These are phyloP conservation scores for Silvanus unidentatus DNA, from an alignment of 2,888 invertebrate species.

Conservation along the genomic window DNA sequence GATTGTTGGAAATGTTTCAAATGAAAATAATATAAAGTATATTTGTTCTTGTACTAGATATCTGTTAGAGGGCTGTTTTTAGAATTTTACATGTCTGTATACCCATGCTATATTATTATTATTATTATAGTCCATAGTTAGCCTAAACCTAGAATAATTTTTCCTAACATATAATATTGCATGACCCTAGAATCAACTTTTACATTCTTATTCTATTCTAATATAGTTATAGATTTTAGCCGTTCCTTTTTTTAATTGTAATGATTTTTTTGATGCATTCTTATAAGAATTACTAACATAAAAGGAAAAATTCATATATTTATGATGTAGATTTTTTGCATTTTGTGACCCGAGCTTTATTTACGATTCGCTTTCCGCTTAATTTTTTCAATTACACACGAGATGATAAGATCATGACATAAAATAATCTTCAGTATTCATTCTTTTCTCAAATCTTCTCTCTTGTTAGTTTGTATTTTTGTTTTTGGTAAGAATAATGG, in stretches of 20 bases:
- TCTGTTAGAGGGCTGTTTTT: background rate
- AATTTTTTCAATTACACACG: slow-evolving; percentile 14
- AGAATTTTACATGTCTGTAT: slow-evolving; percentile 28
- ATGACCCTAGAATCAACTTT: slow-evolving; percentile 43
- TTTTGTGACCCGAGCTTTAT: slow-evolving; percentile 18
- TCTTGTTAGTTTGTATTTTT: slow-evolving; percentile 21
- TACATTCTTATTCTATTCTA: slow-evolving; percentile 39
- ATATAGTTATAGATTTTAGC: slow-evolving; percentile 43
- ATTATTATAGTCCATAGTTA: slow-evolving; percentile 44
- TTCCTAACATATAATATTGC: slow-evolving; percentile 45
- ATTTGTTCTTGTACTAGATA: slow-evolving; percentile 6
- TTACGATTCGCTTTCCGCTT: slow-evolving; percentile 25
- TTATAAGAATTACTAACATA: too few species aligned
- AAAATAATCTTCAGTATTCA: slow-evolving; percentile 20
- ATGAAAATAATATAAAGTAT: too few species aligned
- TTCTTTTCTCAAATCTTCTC: slow-evolving; percentile 4
- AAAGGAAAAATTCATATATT: background rate
- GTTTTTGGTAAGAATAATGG: slow-evolving; percentile 13
- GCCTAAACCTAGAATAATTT: slow-evolving; percentile 44
- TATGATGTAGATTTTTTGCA: slow-evolving; percentile 10
- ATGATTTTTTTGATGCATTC: background rate
- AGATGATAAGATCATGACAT: slow-evolving; percentile 30
- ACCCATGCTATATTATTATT: slow-evolving; percentile 43
- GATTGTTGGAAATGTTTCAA: too few species aligned
- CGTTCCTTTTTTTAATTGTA: slow-evolving; percentile 29